phyloP scores from a whole-genome alignment of 1,140 invertebrate genomes.

The Drosophila pallidifrons region DNA sequence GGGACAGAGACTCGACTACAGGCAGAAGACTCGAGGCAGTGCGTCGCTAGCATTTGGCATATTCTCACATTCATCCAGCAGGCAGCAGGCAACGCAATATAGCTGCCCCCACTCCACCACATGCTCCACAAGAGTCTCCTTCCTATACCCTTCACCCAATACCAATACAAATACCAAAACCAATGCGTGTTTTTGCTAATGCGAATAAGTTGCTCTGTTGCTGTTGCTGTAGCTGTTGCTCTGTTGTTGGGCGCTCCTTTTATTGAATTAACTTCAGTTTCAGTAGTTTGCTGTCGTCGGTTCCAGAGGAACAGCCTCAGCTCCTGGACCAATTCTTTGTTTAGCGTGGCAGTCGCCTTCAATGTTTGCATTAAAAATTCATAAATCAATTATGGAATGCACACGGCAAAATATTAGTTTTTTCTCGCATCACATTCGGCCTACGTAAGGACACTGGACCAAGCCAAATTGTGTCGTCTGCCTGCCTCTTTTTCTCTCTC shows the following conservation, averaged over 20 bases:
- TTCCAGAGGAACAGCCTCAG: background rate
- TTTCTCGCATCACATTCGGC: constrained; percentile 67
- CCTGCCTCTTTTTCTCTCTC: background rate
- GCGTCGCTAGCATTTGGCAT: constrained; percentile 72
- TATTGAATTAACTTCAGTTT: constrained; percentile 77
- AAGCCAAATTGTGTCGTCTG: background rate
- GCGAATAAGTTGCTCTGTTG: constrained; percentile 70
- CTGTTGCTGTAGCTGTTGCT: constrained; percentile 46
- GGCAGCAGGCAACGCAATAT: constrained; percentile 37
- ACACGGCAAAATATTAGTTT: constrained; percentile 82
- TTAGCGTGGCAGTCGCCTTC: constrained; percentile 58
- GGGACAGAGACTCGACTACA: background rate
- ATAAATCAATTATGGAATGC: constrained; percentile 85
- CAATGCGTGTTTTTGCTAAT: constrained; percentile 78
- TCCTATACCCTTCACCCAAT: background rate
- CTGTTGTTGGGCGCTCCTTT: constrained; percentile 46
- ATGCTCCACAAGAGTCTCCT: background rate
- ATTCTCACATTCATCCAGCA: constrained; percentile 76
- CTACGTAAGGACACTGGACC: constrained; percentile 11
- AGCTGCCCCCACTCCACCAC: constrained; percentile 36
- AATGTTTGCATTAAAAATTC: constrained; percentile 84
- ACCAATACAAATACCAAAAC: constrained; percentile 21
- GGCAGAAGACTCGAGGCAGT: constrained; percentile 10
- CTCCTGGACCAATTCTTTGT: constrained; percentile 27
- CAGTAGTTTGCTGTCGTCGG: constrained; percentile 39